These are phyloP conservation scores for Cynoglossus semilaevis DNA, from an alignment of 2,113 vertebrate genomes.

Conservation along the genomic window DNA sequence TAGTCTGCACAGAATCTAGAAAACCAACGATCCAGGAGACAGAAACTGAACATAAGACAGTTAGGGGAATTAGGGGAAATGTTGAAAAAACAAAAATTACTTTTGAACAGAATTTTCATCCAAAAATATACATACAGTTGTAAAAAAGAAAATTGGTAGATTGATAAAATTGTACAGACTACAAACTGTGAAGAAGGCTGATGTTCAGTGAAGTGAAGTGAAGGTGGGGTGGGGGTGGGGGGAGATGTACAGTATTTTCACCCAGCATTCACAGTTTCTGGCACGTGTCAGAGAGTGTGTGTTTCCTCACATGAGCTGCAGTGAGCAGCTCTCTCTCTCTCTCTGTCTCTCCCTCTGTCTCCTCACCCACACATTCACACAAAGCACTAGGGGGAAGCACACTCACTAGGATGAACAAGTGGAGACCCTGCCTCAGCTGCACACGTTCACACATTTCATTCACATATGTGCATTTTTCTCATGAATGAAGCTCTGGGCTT, in stretches of 20 bases:
- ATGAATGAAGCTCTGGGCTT: conserved; percentile 49
- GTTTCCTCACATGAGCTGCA: conserved; percentile 62
- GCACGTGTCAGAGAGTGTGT: conserved; percentile 72
- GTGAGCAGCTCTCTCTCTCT: conserved; percentile 18
- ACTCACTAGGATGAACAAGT: conserved; percentile 59
- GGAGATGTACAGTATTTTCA: conserved; percentile 45
- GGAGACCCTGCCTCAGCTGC: conserved; percentile 34
- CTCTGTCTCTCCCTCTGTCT: conserved; percentile 7
- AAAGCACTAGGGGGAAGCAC: conserved; percentile 51
- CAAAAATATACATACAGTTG: not conserved
- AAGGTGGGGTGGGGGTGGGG: not conserved
- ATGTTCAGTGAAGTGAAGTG: conserved; percentile 6
- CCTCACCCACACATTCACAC: conserved; percentile 23
- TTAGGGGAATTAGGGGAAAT: too few species aligned
- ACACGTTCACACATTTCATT: conserved; percentile 47
- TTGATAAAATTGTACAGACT: not conserved
- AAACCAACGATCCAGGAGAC: too few species aligned
- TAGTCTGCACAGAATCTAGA: too few species aligned
- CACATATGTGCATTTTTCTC: conserved; percentile 37
- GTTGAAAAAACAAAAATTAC: too few species aligned
- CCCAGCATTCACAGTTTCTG: conserved; percentile 58
- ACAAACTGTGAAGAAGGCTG: conserved; percentile 4
- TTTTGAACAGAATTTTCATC: too few species aligned
- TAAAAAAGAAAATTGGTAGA: not conserved
- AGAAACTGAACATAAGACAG: too few species aligned